Conservation (phyloP, 2,888 invertebrate species). For the Polydrusus tereticollis region DNA sequence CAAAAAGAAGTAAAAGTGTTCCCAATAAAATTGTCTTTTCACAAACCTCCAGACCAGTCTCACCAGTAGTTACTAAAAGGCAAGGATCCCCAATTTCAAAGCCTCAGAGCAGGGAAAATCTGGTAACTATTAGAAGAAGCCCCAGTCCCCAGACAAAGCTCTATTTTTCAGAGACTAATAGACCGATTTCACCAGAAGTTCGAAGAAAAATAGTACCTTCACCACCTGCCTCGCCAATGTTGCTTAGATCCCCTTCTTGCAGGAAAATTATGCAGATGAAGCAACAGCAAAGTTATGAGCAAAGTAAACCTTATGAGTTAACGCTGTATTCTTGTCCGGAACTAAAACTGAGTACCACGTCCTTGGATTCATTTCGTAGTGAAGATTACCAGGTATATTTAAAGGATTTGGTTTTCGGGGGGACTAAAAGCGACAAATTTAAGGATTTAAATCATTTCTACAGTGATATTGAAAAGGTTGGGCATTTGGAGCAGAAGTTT, state of each 20-base stretch:
- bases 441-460: slow-evolving; percentile 89
- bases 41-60: slow-evolving; percentile 55
- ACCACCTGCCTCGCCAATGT: slow-evolving; percentile 53
- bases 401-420: slow-evolving; percentile 75
- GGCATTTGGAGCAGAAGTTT: slow-evolving; percentile 83
- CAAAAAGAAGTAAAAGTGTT: slow-evolving; percentile 68
- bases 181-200: slow-evolving; percentile 56
- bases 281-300: slow-evolving; percentile 36
- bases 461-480: slow-evolving; percentile 85
- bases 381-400: slow-evolving; percentile 79
- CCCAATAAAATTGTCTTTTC: slow-evolving; percentile 65
- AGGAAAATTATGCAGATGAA: slow-evolving; percentile 59
- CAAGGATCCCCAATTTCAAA: slow-evolving; percentile 65
- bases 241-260: slow-evolving; percentile 57
- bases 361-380: slow-evolving; percentile 68
- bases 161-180: slow-evolving; percentile 53
- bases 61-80: slow-evolving; percentile 54
- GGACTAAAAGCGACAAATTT: slow-evolving; percentile 83
- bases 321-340: slow-evolving; percentile 58
- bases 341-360: slow-evolving; percentile 67
- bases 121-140: slow-evolving; percentile 47
- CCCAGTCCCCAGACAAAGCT: slow-evolving; percentile 53
- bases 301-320: slow-evolving; percentile 46
- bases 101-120: slow-evolving; percentile 41
- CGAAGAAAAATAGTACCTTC: slow-evolving; percentile 51